Evolutionary conservation across 2,797 vertebrate genomes (phyloP), one percentile per base, ranked within the genome.

Genomic region (Distichodus sexfasciatus): DNA sequence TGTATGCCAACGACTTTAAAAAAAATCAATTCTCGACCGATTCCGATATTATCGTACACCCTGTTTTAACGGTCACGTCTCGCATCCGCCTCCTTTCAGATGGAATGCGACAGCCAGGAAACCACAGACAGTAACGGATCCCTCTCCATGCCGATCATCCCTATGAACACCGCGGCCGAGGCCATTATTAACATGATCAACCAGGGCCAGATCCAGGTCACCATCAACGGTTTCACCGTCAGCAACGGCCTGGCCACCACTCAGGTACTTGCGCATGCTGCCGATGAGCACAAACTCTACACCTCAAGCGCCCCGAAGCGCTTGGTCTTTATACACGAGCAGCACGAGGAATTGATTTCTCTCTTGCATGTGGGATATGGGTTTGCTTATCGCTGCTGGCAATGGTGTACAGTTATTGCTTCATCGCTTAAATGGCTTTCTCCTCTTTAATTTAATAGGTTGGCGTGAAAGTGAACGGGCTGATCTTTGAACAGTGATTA

Each of bases 111-210:
- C 71, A 91, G 92, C 26, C 94, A 94, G 86, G 97, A 99, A 53
- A 75, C 87, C 1, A 40, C 86, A 0, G 97, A 99, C 8, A 90
- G 86, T 67, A 96, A 93, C 2, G 92, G 93, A 0, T 90, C 95
- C 54, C 92, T 99, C 67, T 96, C 93, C 61, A 97, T 99, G 97
- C 97, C 96, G 0, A 94, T 99, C 31, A 98, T 99, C 87, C 97
- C 97, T 3, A 98, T 99, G 97, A 99, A 99, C 88, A 97, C 96
- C 0, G 97, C 97, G 70, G 97, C 97, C 31, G 97, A 99, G 87
- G 97, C 97, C 23, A 93, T 99, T 70, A 98, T 99, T 73, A 98
- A 98, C 85, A 99, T 99, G 97, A 99, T 99, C 81, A 99, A 99
- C 76, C 94, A 97, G 80, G 97, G 97, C 31, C 97, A 99, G 82